phyloP scores from a whole-genome alignment of 2,797 vertebrate species.

The Gallirallus australis region DNA sequence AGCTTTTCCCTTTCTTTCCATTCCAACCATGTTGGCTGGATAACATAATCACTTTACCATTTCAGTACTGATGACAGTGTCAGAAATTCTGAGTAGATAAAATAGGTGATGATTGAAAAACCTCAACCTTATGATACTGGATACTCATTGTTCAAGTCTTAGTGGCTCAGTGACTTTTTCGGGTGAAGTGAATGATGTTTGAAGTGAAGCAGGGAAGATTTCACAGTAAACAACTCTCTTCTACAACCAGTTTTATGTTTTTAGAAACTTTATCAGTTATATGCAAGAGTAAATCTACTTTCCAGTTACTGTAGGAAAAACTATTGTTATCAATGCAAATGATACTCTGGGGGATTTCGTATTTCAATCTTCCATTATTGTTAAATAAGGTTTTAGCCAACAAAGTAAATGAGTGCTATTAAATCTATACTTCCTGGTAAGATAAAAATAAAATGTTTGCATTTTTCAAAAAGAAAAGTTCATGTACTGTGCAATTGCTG shows the following conservation, averaged over 20 bases:
- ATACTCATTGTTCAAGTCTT: neutral
- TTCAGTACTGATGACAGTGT: neutral
- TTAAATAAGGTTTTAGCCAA: neutral
- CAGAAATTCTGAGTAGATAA: constrained; percentile 16
- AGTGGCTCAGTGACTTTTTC: neutral
- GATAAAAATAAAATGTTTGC: neutral
- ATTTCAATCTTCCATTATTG: neutral
- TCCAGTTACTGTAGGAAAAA: neutral
- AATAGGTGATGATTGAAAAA: neutral
- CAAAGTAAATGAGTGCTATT: neutral
- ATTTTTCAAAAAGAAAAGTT: neutral
- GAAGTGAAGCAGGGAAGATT: neutral
- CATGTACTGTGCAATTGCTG: neutral
- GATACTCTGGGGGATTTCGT: neutral
- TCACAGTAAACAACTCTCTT: neutral
- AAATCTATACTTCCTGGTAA: neutral
- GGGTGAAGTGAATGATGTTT: neutral
- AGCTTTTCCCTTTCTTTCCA: neutral
- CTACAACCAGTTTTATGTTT: neutral
- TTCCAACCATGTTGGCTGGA: neutral
- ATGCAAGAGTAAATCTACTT: neutral
- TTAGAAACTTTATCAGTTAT: neutral
- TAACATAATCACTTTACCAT: neutral
- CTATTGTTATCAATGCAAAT: neutral
- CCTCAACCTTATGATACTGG: neutral